These are phyloP conservation scores for Clupea harengus DNA, from an alignment of 2,113 vertebrate species.

Conservation along the genomic window DNA sequence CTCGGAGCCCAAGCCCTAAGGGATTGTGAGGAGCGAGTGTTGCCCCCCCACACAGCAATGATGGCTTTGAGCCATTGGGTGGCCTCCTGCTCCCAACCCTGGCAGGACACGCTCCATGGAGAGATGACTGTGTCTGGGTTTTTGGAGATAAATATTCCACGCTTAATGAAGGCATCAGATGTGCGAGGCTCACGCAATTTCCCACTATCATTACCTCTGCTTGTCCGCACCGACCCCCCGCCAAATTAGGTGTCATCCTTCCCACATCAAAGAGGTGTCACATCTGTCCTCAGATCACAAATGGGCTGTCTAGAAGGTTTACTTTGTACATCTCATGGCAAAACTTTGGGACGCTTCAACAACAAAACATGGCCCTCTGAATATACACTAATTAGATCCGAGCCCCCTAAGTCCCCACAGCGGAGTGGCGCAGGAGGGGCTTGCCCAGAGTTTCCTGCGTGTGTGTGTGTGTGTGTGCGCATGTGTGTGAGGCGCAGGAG, in stretches of 20 bases:
- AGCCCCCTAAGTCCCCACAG: too few relatives aligned
- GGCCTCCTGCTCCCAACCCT: background rate
- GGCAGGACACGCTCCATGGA: background rate
- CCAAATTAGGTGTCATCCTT: background rate
- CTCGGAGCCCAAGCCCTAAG: background rate
- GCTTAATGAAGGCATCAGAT: background rate
- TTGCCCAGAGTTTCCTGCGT: too few relatives aligned
- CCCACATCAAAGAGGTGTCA: background rate
- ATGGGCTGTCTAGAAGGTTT: background rate
- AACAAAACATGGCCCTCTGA: too few relatives aligned
- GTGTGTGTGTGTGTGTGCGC: too few relatives aligned
- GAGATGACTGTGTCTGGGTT: background rate
- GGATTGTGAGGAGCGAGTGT: background rate
- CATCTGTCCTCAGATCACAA: background rate
- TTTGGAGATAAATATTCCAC: background rate
- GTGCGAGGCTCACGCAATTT: background rate
- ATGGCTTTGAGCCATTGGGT: background rate
- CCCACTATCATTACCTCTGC: background rate
- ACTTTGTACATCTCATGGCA: background rate
- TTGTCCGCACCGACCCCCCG: background rate
- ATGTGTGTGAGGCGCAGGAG: too few relatives aligned
- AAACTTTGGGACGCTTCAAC: background rate
- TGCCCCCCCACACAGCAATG: background rate
- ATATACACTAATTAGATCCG: too few relatives aligned
- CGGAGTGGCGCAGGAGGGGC: too few relatives aligned